Evolutionary conservation across 2,888 invertebrate genomes (phyloP).

Genomic region (Oxystoma pomonae): DNA sequence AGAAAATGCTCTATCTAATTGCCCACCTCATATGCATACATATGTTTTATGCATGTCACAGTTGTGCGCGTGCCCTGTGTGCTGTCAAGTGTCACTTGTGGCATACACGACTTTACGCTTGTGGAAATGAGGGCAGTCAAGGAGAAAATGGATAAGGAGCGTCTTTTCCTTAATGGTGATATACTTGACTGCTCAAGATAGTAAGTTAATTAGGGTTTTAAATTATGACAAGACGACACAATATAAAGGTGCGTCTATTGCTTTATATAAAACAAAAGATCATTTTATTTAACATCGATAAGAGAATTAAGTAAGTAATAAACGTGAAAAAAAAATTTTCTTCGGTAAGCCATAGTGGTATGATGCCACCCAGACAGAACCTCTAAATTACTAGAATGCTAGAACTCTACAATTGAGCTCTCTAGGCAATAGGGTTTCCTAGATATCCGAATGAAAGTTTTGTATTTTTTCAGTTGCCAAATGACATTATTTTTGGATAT

Average conservation of each 20-base stretch:
- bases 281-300: no score
- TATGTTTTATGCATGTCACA: background rate
- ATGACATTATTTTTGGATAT: no score
- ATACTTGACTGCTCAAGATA: background rate
- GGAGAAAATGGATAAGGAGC: background rate
- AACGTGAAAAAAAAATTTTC: no score
- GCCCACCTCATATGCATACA: background rate
- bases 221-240: background rate
- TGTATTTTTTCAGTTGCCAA: no score
- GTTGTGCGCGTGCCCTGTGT: background rate
- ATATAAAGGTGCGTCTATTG: background rate
- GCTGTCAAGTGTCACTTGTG: background rate
- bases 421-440: no score
- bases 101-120: background rate
- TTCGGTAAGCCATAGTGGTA: no score
- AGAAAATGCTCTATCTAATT: background rate
- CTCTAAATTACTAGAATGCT: no score
- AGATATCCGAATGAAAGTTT: no score
- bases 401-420: no score
- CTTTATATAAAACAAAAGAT: background rate
- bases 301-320: no score
- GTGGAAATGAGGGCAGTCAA: background rate
- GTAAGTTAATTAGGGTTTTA: background rate
- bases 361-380: no score
- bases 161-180: background rate